Base-by-base conservation (phyloP, 2,888 invertebrate species). In the Drosophila anomelani region DNA sequence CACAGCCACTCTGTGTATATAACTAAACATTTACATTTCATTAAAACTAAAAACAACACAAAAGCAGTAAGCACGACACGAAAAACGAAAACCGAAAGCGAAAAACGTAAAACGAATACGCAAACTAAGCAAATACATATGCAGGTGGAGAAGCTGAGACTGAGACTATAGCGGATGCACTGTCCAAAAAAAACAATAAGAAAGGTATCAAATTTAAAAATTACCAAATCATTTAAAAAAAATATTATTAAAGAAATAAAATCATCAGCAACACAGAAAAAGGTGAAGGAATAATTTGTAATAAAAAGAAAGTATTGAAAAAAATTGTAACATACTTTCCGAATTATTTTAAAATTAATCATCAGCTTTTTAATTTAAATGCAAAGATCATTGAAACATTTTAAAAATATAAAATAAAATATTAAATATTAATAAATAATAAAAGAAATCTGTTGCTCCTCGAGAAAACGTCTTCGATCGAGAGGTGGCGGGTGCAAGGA, bases 21-120 rank as follows among this genome's bases (percentile, higher is more conserved):
- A 80, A 82, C 84, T 85, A 85, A 85, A 85, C 87, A 85, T 85
- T 85, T 85, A 85, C 84, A 85, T 85, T 87, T 85, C 84, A 85
- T 85, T 85, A 85, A 85, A 85, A 85, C 84, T 87, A 87, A 85
- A 84, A 85, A 85, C 84, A 84, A 84, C 84, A 84, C 70, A 81
- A 81, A 84, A 84, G 86, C 86, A 81, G 78, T 74, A 80, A 85
- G 79, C 67, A 85, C 80, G 82, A 80, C 85, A 85, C 80, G 70
- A 81, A 77, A 80, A 75, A 9, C 72, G 78, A 60, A 79, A 53
- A 53, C 15, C 36, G 36, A 53, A 53, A 53, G 5, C 15, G 15
- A 53, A 57, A 57, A 53, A 38, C 39, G 55, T 41, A 34, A 61
- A 66, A 78, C 85, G 85, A 78, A 71, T 76, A 73, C 81, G 78